Conservation (phyloP, 2,888 invertebrate genomes). For the Cryptus viduatorius region DNA sequence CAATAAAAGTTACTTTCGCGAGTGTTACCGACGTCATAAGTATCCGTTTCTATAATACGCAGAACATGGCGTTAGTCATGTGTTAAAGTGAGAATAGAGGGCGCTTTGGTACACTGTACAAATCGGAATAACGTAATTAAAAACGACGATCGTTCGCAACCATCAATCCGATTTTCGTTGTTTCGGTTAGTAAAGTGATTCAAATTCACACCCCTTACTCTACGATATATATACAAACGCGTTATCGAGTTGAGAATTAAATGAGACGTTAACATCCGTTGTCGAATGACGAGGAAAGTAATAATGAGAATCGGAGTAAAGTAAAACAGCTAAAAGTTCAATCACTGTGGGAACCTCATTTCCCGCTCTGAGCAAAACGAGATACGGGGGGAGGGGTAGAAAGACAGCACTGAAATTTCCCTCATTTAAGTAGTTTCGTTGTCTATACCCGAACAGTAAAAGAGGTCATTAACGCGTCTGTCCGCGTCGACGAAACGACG, state of each 20-base stretch:
- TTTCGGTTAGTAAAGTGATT: neutral
- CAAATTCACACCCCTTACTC: neutral
- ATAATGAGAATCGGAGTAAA: neutral
- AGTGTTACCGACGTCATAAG: neutral
- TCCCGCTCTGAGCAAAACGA: neutral
- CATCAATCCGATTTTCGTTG: neutral
- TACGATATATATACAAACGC: neutral
- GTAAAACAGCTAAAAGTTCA: neutral
- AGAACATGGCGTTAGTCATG: neutral
- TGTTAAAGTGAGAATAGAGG: too few species aligned
- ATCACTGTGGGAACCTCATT: slow-evolving; percentile 1
- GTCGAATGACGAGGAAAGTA: neutral
- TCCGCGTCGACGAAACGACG: slow-evolving; percentile 16
- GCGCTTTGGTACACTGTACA: too few species aligned
- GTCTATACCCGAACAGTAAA: slow-evolving; percentile 18
- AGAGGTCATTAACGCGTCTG: slow-evolving; percentile 10
- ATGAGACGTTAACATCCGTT: neutral
- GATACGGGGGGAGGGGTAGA: neutral
- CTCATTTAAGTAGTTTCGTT: slow-evolving; percentile 15
- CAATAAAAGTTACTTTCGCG: slow-evolving; percentile 20
- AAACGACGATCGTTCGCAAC: too few species aligned
- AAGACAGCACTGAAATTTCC: slow-evolving; percentile 12
- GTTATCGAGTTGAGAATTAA: neutral
- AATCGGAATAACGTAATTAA: too few species aligned
- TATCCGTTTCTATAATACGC: neutral